phyloP scores from a whole-genome alignment of 1,140 invertebrate genomes.

The Mycetomoellerius zeteki region DNA sequence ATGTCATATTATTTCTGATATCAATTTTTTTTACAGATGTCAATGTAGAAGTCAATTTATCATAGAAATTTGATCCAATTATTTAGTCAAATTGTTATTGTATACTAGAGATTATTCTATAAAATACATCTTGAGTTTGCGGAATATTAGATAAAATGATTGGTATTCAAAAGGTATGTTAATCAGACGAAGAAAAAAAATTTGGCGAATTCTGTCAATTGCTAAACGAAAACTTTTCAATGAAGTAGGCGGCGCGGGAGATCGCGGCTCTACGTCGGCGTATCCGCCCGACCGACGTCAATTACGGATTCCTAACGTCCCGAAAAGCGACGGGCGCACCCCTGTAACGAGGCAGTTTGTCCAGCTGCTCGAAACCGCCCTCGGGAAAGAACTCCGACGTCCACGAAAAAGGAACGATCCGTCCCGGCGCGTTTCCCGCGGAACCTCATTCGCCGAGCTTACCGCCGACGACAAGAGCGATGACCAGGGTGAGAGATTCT shows the following conservation, averaged over 20 bases:
- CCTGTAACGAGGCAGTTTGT: conserved; percentile 51
- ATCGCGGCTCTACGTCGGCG: conserved; percentile 37
- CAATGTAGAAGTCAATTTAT: not conserved
- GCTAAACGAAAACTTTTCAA: conserved; percentile 58
- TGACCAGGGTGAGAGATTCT: conserved; percentile 72
- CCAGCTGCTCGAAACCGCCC: conserved; percentile 31
- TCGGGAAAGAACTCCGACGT: conserved; percentile 63
- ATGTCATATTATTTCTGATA: not conserved
- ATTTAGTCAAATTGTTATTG: not conserved
- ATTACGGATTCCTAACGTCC: conserved; percentile 54
- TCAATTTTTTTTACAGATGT: not conserved
- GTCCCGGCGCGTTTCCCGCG: conserved; percentile 48
- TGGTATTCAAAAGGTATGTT: not conserved
- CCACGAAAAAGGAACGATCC: conserved; percentile 63
- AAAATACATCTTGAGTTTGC: not conserved
- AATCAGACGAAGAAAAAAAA: conserved; percentile 14
- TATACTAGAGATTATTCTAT: not conserved
- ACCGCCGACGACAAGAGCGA: conserved; percentile 74
- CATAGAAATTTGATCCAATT: not conserved
- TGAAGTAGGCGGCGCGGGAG: conserved; percentile 22
- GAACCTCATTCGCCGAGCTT: conserved; percentile 66
- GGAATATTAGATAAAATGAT: not conserved
- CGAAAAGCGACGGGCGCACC: conserved; percentile 60
- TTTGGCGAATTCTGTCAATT: conserved; percentile 65
- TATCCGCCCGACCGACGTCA: conserved; percentile 16